Conservation (phyloP, 2,888 invertebrate species). For the Diaperis boleti region DNA sequence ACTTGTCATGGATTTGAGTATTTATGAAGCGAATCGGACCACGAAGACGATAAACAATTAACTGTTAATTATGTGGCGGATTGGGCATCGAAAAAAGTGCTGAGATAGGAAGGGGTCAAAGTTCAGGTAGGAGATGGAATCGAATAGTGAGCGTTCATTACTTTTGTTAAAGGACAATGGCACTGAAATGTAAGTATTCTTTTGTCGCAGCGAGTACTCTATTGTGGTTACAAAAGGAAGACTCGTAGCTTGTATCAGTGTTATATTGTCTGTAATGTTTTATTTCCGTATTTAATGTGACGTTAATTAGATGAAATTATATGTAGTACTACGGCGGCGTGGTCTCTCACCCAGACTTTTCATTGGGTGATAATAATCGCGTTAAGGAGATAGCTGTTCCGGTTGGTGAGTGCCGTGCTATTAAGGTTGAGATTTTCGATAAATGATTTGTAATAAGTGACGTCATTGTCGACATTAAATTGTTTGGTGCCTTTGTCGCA, state of each 20-base stretch:
- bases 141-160: slow-evolving; percentile 36
- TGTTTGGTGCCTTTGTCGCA: too few relatives aligned
- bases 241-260: slow-evolving; percentile 32
- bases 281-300: slow-evolving; percentile 38
- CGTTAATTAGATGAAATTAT: slow-evolving; percentile 40
- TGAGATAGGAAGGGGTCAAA: slow-evolving; percentile 24
- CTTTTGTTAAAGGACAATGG: slow-evolving; percentile 40
- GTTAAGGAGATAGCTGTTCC: background rate
- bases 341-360: slow-evolving; percentile 34
- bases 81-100: slow-evolving; percentile 19
- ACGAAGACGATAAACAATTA: background rate
- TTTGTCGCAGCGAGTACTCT: slow-evolving; percentile 36
- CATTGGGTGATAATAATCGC: background rate
- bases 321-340: slow-evolving; percentile 25
- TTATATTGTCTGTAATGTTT: slow-evolving; percentile 40
- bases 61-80: slow-evolving; percentile 16
- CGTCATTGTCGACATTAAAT: too few relatives aligned
- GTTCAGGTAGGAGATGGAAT: slow-evolving; percentile 22
- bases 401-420: background rate
- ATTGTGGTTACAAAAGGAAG: slow-evolving; percentile 37
- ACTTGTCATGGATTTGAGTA: background rate
- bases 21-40: background rate
- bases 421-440: too few relatives aligned
- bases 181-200: slow-evolving; percentile 34
- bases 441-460: too few relatives aligned